Evolutionary conservation across 2,888 invertebrate genomes (phyloP).

Genomic region (Lycophotia porphyrea): DNA sequence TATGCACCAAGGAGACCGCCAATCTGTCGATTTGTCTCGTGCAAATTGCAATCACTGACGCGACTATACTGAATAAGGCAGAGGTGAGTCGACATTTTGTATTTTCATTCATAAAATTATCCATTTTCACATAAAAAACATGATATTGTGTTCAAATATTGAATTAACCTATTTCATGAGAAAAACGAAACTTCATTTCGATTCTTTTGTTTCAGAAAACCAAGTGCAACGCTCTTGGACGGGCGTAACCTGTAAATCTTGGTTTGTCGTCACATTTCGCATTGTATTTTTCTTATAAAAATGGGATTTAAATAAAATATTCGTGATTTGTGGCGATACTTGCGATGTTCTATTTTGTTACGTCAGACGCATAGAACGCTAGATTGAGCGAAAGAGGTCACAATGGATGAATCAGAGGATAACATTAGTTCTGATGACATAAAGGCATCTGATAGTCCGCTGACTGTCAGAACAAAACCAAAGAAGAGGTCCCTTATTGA

Average conservation of each 20-base stretch:
- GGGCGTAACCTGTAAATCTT: constrained; percentile 69
- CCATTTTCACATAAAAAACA: constrained; percentile 50
- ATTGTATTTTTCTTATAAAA: constrained; percentile 66
- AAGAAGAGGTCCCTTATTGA: constrained; percentile 86
- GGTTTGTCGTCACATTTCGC: constrained; percentile 66
- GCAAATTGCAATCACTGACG: constrained; percentile 76
- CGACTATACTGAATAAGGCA: constrained; percentile 68
- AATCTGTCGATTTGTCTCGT: constrained; percentile 74
- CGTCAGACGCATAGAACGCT: constrained; percentile 70
- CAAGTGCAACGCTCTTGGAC: constrained; percentile 69
- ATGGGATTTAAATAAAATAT: constrained; percentile 66
- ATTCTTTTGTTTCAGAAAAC: constrained; percentile 87
- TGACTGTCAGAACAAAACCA: constrained; percentile 76
- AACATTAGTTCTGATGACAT: constrained; percentile 79
- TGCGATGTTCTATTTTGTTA: constrained; percentile 73
- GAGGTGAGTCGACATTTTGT: constrained; percentile 72
- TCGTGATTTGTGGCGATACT: constrained; percentile 61
- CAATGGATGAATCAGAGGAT: constrained; percentile 85
- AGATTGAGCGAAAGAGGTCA: constrained; percentile 52
- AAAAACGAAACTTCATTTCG: constrained; percentile 86
- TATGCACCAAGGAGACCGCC: constrained; percentile 73
- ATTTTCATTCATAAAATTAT: constrained; percentile 77
- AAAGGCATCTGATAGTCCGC: constrained; percentile 68
- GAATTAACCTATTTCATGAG: constrained; percentile 83
- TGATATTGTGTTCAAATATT: constrained; percentile 75